phyloP scores from a whole-genome alignment of 2,888 invertebrate species.

The Rhagium mordax region DNA sequence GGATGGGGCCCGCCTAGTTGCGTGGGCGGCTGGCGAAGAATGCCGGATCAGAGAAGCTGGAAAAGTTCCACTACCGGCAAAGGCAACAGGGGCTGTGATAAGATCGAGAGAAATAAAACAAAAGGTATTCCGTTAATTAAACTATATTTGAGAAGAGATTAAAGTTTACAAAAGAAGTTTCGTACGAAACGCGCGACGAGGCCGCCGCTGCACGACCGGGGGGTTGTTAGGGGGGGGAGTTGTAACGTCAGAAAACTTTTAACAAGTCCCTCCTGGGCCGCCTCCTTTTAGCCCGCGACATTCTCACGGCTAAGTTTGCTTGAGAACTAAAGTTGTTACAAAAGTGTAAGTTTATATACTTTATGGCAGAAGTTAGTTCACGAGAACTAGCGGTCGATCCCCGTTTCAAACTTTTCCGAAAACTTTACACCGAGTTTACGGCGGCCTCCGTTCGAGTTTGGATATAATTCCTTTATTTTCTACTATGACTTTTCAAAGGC shows the following conservation, averaged over 20 bases:
- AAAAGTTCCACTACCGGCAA: neutral
- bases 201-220: neutral
- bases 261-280: conserved; percentile 60
- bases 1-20: neutral
- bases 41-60: conserved; percentile 3
- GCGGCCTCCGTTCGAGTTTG: conserved; percentile 14
- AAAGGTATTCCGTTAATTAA: conserved; percentile 64
- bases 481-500: neutral
- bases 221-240: conserved; percentile 1
- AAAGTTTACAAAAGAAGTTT: conserved; percentile 57
- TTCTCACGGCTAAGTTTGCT: conserved; percentile 65
- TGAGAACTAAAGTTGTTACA: conserved; percentile 70
- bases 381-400: conserved; percentile 59
- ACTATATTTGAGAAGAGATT: conserved; percentile 62
- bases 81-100: conserved; percentile 12
- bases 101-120: conserved; percentile 42
- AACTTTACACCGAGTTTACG: conserved; percentile 40
- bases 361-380: conserved; percentile 71
- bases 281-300: conserved; percentile 53
- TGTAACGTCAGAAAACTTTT: conserved; percentile 63
- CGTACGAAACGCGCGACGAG: conserved; percentile 51
- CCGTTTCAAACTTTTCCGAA: conserved; percentile 44
- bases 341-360: conserved; percentile 72
- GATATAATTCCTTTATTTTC: conserved; percentile 18
- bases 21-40: neutral